These are phyloP conservation scores for Aphis gossypii DNA, from an alignment of 1,140 invertebrate species.

Conservation along the genomic window DNA sequence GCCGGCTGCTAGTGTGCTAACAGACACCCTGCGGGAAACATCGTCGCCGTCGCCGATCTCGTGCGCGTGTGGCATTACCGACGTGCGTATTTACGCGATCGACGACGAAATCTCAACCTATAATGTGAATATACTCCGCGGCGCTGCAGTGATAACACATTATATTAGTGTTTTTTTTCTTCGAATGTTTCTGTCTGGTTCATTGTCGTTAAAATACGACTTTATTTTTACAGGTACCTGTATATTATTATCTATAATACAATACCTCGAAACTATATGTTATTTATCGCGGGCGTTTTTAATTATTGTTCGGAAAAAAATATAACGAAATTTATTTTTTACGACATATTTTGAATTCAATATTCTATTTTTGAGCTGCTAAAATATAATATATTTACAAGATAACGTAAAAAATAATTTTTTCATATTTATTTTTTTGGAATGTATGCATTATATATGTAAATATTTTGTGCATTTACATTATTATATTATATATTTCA, in stretches of 20 bases:
- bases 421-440: no score
- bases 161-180: neutral
- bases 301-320: neutral
- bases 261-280: neutral
- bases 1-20: constrained; percentile 35
- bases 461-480: no score
- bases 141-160: neutral
- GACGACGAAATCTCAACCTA: neutral
- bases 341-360: neutral
- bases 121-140: neutral
- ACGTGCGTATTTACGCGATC: neutral
- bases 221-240: neutral
- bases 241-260: neutral
- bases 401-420: no score
- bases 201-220: neutral
- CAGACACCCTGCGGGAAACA: constrained; percentile 14
- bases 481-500: no score
- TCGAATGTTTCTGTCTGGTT: neutral
- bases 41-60: neutral
- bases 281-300: neutral
- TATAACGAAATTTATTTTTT: neutral
- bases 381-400: no score
- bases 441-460: no score
- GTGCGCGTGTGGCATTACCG: neutral
- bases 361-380: neutral